phyloP scores from a whole-genome alignment of 2,797 vertebrate genomes.

The Balearica regulorum region DNA sequence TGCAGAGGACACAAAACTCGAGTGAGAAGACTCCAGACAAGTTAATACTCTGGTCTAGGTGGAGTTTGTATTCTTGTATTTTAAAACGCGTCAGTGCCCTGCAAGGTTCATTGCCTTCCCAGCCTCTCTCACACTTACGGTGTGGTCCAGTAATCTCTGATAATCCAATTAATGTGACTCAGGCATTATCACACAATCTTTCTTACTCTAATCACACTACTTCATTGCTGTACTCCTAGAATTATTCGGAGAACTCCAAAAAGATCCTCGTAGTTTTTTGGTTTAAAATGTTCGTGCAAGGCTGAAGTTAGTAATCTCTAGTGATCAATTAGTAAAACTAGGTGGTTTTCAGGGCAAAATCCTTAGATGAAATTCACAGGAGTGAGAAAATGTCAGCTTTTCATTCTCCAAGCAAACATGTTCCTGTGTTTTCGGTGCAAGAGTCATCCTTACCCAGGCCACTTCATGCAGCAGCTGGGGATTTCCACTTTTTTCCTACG shows the following conservation, averaged over 20 bases:
- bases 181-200: neutral
- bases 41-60: neutral
- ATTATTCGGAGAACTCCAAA: neutral
- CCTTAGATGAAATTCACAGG: neutral
- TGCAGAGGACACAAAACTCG: neutral
- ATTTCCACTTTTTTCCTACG: slow-evolving; percentile 41
- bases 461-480: neutral
- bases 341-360: neutral
- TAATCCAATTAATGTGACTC: neutral
- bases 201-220: neutral
- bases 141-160: neutral
- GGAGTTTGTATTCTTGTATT: neutral
- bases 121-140: neutral
- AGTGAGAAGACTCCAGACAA: neutral
- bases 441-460: neutral
- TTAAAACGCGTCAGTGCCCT: neutral
- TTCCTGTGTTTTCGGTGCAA: neutral
- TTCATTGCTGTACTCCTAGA: neutral
- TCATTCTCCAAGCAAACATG: neutral
- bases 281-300: neutral
- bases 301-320: neutral
- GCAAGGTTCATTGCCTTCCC: neutral
- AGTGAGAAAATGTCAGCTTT: neutral
- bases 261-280: neutral
- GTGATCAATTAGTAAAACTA: neutral